Evolutionary conservation across 2,888 invertebrate species (phyloP), one percentile per base, ranked within the genome.

Genomic region (Hypercompe scribonia): DNA sequence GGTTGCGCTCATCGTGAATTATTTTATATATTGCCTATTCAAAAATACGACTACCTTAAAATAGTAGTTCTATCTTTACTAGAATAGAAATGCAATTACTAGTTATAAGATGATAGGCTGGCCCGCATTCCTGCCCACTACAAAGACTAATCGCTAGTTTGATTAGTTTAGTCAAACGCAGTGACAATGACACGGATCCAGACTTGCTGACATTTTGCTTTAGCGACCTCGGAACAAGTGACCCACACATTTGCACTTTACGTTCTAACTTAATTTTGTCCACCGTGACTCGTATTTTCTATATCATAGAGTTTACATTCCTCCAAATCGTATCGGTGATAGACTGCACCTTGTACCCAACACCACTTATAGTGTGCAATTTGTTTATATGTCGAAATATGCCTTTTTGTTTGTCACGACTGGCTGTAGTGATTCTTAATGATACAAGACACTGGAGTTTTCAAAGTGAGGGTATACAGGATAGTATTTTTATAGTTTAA

Each of bases 171-270:
- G 72, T 76, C 75, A 77, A 81, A 81, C 80, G 76, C 73, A 81
- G 73, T 84, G 86, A 89, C 85, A 90, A 86, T 90, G 88, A 91
- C 91, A 90, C 89, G 90, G 91, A 94, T 94, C 91, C 80, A 90
- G 89, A 87, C 84, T 88, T 81, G 74, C 88, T 94, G 94, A 92
- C 94, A 95, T 95, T 54, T 95, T 88, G 80, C 90, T 90, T 86
- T 85, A 81, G 87, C 88, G 94, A 90, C 94, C 95, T 94, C 93
- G 92, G 85, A 84, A 84, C 85, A 84, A 87, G 88, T 91, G 91
- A 92, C 91, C 92, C 87, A 88, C 85, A 87, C 88, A 86, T 84
- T 87, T 89, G 89, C 90, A 89, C 87, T 89, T 88, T 89, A 87
- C 85, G 82, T 84, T 85, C 87, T 85, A 88, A 81, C 77, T 83